Evolutionary conservation across 2,797 vertebrate species (phyloP).

Genomic region (Hypotaenidia okinawae): DNA sequence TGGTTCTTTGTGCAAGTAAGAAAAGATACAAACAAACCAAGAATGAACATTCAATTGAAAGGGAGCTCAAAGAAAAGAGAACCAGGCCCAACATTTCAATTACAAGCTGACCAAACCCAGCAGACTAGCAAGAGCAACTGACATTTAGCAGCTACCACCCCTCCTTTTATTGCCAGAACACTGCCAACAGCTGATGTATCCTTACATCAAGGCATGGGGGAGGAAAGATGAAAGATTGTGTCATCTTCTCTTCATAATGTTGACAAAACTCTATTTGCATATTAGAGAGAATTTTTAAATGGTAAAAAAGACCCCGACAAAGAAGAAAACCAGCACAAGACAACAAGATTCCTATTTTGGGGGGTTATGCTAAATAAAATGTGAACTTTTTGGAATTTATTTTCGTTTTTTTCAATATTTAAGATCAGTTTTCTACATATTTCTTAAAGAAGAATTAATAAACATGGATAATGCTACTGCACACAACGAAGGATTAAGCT

Average conservation of each 20-base stretch:
- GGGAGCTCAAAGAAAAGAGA: neutral
- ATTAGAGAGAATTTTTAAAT: neutral
- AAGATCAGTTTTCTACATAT: neutral
- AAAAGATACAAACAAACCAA: neutral
- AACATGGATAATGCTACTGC: neutral
- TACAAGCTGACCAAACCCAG: neutral
- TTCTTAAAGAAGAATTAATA: neutral
- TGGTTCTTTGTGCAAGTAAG: neutral
- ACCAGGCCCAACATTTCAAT: neutral
- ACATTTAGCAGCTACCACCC: neutral
- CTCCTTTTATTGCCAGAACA: neutral
- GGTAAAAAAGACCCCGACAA: neutral
- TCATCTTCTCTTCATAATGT: constrained; percentile 16
- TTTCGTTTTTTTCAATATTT: neutral
- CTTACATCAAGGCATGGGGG: neutral
- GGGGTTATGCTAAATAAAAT: neutral
- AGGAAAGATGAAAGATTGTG: neutral
- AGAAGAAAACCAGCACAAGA: neutral
- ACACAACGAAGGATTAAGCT: neutral
- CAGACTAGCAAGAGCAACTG: neutral
- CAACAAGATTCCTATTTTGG: neutral
- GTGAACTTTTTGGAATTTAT: neutral
- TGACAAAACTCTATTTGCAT: neutral
- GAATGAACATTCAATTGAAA: neutral
- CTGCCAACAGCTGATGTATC: neutral